A percentile compares a stretch with the other conserved stretches of the same genome.
Evolutionary conservation across 2,113 vertebrate species (phyloP).

Genomic region (Chloropsis hardwickii): DNA sequence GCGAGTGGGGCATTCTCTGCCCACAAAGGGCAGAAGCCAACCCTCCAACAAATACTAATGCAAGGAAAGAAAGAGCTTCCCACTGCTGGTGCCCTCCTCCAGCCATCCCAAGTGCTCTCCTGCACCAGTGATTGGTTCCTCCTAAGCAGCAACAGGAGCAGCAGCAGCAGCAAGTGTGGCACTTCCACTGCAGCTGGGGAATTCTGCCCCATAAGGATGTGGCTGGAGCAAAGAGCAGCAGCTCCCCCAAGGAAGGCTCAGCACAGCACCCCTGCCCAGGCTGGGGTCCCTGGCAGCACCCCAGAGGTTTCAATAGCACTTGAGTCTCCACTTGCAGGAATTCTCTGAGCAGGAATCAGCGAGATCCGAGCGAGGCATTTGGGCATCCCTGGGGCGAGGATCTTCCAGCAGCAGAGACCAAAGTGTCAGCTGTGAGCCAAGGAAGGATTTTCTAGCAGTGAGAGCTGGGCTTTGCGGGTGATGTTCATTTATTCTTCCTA

Average conservation of each 20-base stretch:
- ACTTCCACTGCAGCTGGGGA: background rate
- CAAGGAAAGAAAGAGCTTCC: background rate
- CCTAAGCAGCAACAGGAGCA: background rate
- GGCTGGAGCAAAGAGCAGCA: accelerated
- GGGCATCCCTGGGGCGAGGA: accelerated
- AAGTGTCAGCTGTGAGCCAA: background rate
- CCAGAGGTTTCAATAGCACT: accelerated
- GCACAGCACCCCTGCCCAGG: background rate
- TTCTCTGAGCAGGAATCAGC: background rate
- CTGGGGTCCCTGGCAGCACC: background rate
- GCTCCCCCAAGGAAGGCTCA: background rate
- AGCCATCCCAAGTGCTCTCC: background rate
- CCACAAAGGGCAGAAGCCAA: background rate
- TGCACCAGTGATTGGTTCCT: background rate
- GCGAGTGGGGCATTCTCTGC: accelerated
- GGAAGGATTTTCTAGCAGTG: background rate
- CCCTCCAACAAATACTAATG: background rate
- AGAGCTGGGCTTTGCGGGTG: background rate
- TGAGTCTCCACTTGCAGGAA: background rate
- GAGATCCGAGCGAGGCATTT: background rate
- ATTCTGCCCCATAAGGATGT: background rate
- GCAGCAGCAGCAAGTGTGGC: background rate
- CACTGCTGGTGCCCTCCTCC: background rate
- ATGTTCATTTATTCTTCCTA: background rate
- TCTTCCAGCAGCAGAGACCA: background rate